Conservation (phyloP, 2,113 vertebrate genomes). For the Equus przewalskii region DNA sequence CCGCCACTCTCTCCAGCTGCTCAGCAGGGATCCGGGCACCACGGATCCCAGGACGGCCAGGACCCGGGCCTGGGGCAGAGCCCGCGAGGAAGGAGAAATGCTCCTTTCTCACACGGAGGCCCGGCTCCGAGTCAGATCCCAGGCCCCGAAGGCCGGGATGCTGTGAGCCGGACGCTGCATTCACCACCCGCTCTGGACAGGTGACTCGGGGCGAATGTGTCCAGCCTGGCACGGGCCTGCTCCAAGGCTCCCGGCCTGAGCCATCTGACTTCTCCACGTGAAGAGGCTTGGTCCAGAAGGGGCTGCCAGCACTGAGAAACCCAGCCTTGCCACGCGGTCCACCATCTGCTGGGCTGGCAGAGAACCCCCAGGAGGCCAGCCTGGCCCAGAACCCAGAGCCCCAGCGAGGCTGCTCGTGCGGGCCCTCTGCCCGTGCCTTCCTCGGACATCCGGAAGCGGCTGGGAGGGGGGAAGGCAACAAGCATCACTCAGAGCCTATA, state of each 20-base stretch:
- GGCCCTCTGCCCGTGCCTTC: neutral
- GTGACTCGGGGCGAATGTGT: constrained; percentile 47
- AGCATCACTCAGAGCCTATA: fast-evolving
- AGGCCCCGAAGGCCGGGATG: neutral
- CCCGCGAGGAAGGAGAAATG: fast-evolving
- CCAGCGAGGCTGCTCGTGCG: fast-evolving
- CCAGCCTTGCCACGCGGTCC: neutral
- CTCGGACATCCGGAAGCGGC: neutral
- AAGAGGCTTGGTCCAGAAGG: neutral
- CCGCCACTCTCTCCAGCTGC: neutral
- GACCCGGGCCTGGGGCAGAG: neutral
- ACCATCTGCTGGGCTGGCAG: constrained; percentile 69
- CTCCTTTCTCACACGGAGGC: neutral
- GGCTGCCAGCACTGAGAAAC: neutral
- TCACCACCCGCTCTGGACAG: constrained; percentile 71
- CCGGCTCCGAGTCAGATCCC: neutral
- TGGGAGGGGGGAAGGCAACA: neutral
- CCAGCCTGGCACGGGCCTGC: neutral
- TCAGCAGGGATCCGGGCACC: neutral
- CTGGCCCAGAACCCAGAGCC: neutral
- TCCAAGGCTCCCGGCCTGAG: neutral
- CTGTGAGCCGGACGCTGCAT: neutral
- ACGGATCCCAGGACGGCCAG: neutral
- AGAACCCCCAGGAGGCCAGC: neutral
- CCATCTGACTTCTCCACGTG: constrained; percentile 79